Base-by-base conservation (phyloP, 2,888 invertebrate genomes). In the Drosophila robusta region DNA sequence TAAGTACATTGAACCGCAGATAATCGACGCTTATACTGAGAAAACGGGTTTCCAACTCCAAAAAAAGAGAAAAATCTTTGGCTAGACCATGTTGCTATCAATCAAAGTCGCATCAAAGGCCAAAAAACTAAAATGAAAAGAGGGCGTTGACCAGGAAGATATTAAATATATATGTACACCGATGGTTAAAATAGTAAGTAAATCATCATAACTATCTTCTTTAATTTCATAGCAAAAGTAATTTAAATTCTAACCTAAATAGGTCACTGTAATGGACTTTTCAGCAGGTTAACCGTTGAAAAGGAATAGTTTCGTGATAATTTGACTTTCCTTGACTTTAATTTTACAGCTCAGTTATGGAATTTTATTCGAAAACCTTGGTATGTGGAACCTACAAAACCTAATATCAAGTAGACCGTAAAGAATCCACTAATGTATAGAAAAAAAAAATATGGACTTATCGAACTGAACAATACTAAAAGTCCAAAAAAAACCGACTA, bases 1-100 rank as follows among this genome's bases (percentile, higher is more conserved):
- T 85, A 70, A 78, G 85, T 87, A 87, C 89, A 77, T 74, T 89
- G 85, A 85, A 85, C 85, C 77, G 79, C 50, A 79, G 87, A 85
- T 89, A 85, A 85, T 89, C 80, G 69, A 49, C 65, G 76, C 75
- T 70, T 82, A 58, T 62, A 52, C 65, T 54, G 57, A 70, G 62
- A 64, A 84, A 83, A 85, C 85, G 72, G 75, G 85, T 85, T 85
- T 80, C 62, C 41, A 57, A 38, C 29, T 24, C 34, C 12, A 24
- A 44, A 44, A 34, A 34, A 34, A 11, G 14, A 24, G 24, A 36
- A 61, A 76, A 58, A 74, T 78, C 47, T 67, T 18, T 51, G n/a
- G 41, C 32, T 60, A 29, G 52, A 41, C 54, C 51, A 55, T 38
- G 70, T 52, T 68, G 67, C 83, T 74, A 87, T 83, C 88, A 83